Percentiles rank a stretch among this genome's conserved stretches.
These are phyloP conservation scores for Pachyramphus minor DNA, from an alignment of 2,113 vertebrate genomes.

Conservation along the genomic window DNA sequence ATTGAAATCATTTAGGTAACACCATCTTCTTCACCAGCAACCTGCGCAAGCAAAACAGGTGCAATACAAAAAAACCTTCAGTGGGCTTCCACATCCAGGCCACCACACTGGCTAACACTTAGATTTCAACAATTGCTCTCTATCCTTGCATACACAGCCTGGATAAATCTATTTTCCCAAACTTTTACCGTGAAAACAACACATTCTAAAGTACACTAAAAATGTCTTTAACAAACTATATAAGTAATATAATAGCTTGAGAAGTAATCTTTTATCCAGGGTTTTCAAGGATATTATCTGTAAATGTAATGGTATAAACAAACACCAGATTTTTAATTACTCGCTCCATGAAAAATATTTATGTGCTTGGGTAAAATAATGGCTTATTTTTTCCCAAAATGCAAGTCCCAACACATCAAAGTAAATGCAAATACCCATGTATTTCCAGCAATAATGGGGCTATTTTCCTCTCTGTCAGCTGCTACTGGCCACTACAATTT, in stretches of 20 bases:
- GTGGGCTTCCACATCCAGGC: neutral
- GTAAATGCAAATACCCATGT: neutral
- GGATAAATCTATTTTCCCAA: neutral
- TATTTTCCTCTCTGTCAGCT: neutral
- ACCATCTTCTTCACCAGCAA: neutral
- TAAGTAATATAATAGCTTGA: neutral
- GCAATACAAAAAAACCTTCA: neutral
- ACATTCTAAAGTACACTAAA: neutral
- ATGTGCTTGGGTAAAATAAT: neutral
- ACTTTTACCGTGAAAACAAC: neutral
- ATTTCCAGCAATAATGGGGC: neutral
- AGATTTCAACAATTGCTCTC: neutral
- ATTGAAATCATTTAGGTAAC: neutral
- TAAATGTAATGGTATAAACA: neutral
- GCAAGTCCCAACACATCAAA: neutral
- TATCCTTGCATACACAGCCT: neutral
- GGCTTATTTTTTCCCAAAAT: neutral
- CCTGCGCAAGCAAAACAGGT: neutral
- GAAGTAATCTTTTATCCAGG: neutral
- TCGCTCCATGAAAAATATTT: neutral
- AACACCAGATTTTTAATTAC: neutral
- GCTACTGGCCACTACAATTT: neutral
- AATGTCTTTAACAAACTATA: neutral
- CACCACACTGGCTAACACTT: fast-evolving
- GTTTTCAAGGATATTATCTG: neutral